These are phyloP conservation scores for Paramormyrops kingsleyae DNA, from an alignment of 2,113 vertebrate species.

Conservation along the genomic window DNA sequence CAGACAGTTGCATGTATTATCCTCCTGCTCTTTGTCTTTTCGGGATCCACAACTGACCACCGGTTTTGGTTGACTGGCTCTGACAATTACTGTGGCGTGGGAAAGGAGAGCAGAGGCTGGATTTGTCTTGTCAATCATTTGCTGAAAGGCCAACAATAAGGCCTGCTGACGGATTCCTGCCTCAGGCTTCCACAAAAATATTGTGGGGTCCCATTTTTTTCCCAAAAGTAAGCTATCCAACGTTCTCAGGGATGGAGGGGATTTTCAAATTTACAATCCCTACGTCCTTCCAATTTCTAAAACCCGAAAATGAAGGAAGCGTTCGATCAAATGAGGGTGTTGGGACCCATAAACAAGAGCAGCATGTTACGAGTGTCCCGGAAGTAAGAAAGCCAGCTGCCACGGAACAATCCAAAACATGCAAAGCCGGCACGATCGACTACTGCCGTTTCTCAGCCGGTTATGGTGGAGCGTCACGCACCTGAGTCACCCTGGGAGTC, in stretches of 20 bases:
- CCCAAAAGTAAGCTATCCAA: not conserved
- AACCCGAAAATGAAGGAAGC: not conserved
- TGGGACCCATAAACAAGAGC: not conserved
- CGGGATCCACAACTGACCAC: constrained; percentile 17
- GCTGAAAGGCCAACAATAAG: not conserved
- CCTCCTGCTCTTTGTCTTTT: constrained; percentile 8
- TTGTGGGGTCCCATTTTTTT: not conserved
- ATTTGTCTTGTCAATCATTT: constrained; percentile 22
- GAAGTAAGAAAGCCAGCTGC: not conserved
- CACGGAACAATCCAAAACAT: not conserved
- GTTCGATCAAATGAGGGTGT: not conserved
- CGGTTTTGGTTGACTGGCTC: constrained; percentile 21
- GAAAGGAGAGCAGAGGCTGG: constrained; percentile 5
- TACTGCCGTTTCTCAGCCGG: not conserved
- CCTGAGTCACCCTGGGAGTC: not conserved
- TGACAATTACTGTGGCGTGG: constrained; percentile 25
- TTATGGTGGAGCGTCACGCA: not conserved
- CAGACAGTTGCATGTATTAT: not conserved
- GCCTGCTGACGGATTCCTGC: constrained; percentile 1
- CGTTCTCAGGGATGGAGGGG: not conserved
- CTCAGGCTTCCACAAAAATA: constrained; percentile 2
- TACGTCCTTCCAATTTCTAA: not conserved
- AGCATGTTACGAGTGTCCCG: not conserved
- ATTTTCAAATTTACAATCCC: not conserved
- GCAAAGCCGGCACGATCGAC: not conserved